These are phyloP conservation scores for Ciona savignyi DNA, from an alignment of 23 tunicate genomes.

Conservation along the genomic window DNA sequence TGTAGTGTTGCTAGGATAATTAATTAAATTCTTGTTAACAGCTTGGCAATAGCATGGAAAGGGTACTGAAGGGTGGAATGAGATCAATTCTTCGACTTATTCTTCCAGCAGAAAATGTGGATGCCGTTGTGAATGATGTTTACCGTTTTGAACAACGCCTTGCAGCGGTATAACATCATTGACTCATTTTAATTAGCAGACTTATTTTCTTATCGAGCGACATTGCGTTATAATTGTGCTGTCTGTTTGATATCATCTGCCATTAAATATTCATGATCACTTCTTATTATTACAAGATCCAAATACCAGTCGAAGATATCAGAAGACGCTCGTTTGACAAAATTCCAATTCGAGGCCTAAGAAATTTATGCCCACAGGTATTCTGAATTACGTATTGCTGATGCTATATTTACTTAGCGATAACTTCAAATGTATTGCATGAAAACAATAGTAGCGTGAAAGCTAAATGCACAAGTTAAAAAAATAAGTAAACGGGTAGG, in stretches of 20 bases:
- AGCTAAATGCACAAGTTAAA: too few relatives aligned
- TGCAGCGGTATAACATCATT: conserved; percentile 21
- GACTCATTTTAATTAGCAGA: not conserved
- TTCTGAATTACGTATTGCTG: too few relatives aligned
- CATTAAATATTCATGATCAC: not conserved
- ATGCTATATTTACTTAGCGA: too few relatives aligned
- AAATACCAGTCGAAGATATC: not conserved
- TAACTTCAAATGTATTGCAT: too few relatives aligned
- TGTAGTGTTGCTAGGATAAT: too few relatives aligned
- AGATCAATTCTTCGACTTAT: conserved; percentile 3
- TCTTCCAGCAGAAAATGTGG: conserved; percentile 10
- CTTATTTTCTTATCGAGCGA: not conserved
- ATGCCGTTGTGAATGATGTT: conserved; percentile 31
- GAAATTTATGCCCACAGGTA: not conserved
- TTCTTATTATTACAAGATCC: not conserved
- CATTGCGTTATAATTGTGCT: conserved; percentile 7
- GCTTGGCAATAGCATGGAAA: not conserved
- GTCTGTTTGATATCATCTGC: not conserved
- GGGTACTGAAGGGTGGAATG: conserved; percentile 6
- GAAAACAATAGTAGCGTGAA: too few relatives aligned
- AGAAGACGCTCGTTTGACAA: not conserved
- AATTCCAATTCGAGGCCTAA: not conserved
- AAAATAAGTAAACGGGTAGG: too few relatives aligned
- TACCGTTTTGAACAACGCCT: conserved; percentile 37
- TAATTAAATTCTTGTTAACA: not conserved